Conservation (phyloP, 2,888 invertebrate genomes). For the Malthinus flaveolus region DNA sequence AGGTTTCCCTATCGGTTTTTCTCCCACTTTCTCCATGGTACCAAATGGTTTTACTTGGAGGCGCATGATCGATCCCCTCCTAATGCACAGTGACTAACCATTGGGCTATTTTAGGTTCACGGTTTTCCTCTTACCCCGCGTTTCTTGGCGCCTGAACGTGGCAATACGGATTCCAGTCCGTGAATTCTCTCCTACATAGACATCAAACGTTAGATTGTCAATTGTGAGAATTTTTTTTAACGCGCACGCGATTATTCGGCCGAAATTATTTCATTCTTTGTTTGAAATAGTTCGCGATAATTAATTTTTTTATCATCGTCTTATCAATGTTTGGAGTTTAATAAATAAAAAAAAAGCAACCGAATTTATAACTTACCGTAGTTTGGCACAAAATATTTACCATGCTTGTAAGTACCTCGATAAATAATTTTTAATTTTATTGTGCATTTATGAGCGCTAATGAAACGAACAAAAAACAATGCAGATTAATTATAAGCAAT, state of each 20-base stretch:
- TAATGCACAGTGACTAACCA: conserved; percentile 21
- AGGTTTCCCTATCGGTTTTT: conserved; percentile 27
- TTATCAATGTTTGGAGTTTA: neutral
- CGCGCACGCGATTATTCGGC: conserved; percentile 1
- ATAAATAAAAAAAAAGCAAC: neutral
- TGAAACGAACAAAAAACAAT: no score
- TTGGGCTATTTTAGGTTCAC: conserved; percentile 16
- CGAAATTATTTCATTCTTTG: neutral
- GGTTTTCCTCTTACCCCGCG: conserved; percentile 18
- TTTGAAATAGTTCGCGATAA: no score
- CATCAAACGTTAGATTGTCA: conserved; percentile 19
- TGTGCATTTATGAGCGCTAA: no score
- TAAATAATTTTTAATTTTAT: no score
- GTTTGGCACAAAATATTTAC: conserved; percentile 18
- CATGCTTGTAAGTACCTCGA: conserved; percentile 23
- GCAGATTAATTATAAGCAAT: no score
- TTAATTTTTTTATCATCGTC: neutral
- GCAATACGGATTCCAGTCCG: conserved; percentile 13
- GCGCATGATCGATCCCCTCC: conserved; percentile 28
- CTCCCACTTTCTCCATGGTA: conserved; percentile 25
- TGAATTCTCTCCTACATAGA: conserved; percentile 23
- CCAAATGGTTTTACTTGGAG: conserved; percentile 25
- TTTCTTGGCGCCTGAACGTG: conserved; percentile 19
- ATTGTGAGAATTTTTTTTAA: conserved; percentile 9
- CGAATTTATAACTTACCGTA: neutral